A percentile compares a stretch with the other conserved stretches of the same genome.
These are phyloP conservation scores for Sphenopsis melanotis DNA, from an alignment of 2,797 vertebrate genomes.

Conservation along the genomic window DNA sequence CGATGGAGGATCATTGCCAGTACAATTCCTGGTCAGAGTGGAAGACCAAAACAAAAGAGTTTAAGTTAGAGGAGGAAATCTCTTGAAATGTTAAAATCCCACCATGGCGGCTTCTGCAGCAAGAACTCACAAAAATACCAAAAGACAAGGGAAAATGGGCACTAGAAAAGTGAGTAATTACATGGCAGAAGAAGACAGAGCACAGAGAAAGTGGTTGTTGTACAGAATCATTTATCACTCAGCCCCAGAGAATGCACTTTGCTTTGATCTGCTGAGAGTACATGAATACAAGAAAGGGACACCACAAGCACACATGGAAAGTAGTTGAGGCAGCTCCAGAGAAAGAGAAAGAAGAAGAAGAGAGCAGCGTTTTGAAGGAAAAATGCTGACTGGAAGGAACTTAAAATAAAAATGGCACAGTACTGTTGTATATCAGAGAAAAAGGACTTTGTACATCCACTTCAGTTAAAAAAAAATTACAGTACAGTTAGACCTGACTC, in stretches of 20 bases:
- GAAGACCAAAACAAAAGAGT: background rate
- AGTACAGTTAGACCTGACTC: background rate
- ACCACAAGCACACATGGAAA: background rate
- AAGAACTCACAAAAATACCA: background rate
- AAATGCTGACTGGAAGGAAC: background rate
- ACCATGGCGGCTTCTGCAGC: background rate
- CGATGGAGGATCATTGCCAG: background rate
- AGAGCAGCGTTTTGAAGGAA: background rate
- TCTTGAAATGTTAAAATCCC: background rate
- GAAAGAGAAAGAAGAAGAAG: background rate
- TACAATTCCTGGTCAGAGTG: background rate
- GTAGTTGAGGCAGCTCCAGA: background rate
- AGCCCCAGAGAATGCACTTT: background rate
- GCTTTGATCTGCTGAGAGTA: background rate
- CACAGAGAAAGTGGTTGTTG: background rate
- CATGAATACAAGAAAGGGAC: background rate
- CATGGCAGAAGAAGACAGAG: conserved; percentile 12
- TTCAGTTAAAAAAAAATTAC: background rate
- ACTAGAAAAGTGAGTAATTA: background rate
- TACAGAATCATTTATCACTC: background rate
- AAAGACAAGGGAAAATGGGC: background rate
- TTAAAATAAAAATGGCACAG: background rate
- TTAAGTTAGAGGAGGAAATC: background rate
- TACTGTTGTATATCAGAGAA: background rate
- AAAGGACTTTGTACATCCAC: conserved; percentile 25